Base-by-base conservation (phyloP, 2,888 invertebrate genomes). In the Caenorhabditis doughertyi region DNA sequence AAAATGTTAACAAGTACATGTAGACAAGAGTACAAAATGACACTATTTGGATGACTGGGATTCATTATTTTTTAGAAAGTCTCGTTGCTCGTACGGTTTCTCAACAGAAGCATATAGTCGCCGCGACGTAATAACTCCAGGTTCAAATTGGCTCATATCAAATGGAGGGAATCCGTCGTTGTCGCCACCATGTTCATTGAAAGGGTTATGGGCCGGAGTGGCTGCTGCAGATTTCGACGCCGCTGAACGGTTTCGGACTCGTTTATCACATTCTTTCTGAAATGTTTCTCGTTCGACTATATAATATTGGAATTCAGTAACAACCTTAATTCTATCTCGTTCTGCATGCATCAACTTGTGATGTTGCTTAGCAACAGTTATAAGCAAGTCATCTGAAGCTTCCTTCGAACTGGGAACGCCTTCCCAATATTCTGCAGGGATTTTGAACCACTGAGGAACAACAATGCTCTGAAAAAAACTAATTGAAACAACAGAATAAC, bases 291-390 rank as follows among this genome's bases (percentile, higher is more conserved):
- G 9, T 8, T 9, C 7, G 4, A n/a, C n/a, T n/a, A n/a, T n/a
- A n/a, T n/a, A n/a, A n/a, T n/a, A n/a, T n/a, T n/a, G n/a, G n/a
- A n/a, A n/a, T n/a, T n/a, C n/a, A n/a, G n/a, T 35, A 35, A 35
- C 35, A 13, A 70, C 77, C 25, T 32, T 68, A 21, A 71, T 47
- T 18, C 70, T 32, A 16, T 77, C 65, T n/a, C 77, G 49, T 44
- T 81, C 81, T 7, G 64, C 29, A 51, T 67, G 67, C 67, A 70
- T 67, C 35, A 77, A 21, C 51, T 29, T 68, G 23, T 81, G 81
- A 77, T 81, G 81, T 27, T 65, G 29, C 27, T 58, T 49, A 13
- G 81, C 81, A n/a, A 76, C 74, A 13, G 74, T 13, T 18, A 44
- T 4, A 23, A 60, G 42, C 11, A 60, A 27, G 9, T 64, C 56